Base-by-base conservation (phyloP, 2,797 vertebrate genomes). In the Sebastes variabilis region DNA sequence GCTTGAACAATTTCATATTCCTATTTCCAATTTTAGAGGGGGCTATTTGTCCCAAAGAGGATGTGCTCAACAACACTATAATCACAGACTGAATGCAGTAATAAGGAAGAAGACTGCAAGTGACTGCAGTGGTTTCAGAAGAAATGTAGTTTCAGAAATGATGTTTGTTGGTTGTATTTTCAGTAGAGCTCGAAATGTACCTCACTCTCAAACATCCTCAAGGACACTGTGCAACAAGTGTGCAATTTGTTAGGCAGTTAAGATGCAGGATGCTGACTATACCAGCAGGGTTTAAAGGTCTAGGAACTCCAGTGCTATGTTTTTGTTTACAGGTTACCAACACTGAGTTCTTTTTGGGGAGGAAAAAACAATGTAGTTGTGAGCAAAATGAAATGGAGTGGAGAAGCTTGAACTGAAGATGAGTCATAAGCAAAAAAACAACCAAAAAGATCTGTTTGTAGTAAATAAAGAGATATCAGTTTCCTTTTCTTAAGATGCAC, bases 311-410 rank as follows among this genome's bases (percentile, higher is more conserved):
- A 27, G 1, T 24, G 4, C 20, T 68, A 16, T 29, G 12, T 66
- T 79, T 71, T 66, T 82, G 24, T 87, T 83, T 46, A 77, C 65
- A 74, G 73, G 49, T 62, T 68, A 52, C 58, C 18, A 71, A 32
- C 27, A 52, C 32, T 5, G 7, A 36, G 18, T 30, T 81, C 18
- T 66, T 18, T 29, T 42, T 59, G 29, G 14, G 55, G n/a, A 7
- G 24, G 30, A 66, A 16, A 58, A 25, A 49, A 25, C 25, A 24
- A 8, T 29, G 55, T n/a, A 75, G 46, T 58, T 71, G 62, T 54
- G 18, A 82, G 38, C 32, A 60, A 82, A 75, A 72, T 70, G 1
- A 66, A 75, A 59, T 3, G 25, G 24, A 77, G 60, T 49, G 25
- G 24, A 76, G 52, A 84, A 66, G 60, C 27, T 42, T 34, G 36